phyloP scores from a whole-genome alignment of 92 coral and sea anemone species.

The Parazoanthus swiftii region DNA sequence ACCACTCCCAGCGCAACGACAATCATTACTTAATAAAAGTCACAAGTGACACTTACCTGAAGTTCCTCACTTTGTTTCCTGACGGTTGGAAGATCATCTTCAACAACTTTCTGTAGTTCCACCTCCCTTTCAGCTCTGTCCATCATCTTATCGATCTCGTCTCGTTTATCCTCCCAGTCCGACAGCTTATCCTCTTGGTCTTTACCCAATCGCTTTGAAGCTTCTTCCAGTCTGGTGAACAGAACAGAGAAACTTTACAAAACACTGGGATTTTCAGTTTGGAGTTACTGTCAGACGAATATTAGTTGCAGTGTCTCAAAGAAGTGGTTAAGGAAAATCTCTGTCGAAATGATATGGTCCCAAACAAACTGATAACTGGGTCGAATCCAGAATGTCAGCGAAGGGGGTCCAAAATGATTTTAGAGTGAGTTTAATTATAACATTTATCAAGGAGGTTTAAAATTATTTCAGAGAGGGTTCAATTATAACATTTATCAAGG shows the following conservation, averaged over 20 bases:
- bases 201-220: constrained; percentile 61
- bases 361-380: background rate
- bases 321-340: background rate
- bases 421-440: too few species aligned
- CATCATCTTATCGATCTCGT: constrained; percentile 61
- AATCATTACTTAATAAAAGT: too few species aligned
- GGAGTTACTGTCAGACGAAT: background rate
- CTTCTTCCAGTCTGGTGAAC: constrained; percentile 48
- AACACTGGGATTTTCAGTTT: background rate
- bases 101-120: constrained; percentile 4
- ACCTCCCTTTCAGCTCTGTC: constrained; percentile 57
- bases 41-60: constrained; percentile 38
- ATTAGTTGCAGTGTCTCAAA: too few species aligned
- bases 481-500: too few species aligned
- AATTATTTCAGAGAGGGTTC: too few species aligned
- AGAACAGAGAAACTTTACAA: background rate
- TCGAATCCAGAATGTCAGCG: too few species aligned
- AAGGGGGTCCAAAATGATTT: too few species aligned
- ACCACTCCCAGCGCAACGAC: too few species aligned
- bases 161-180: constrained; percentile 70
- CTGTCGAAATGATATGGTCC: background rate
- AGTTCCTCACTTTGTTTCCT: constrained; percentile 51
- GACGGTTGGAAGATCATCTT: constrained; percentile 38
- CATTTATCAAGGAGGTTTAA: too few species aligned
- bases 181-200: constrained; percentile 55